Percentiles rank a stretch among this genome's conserved stretches.
phyloP scores from a whole-genome alignment of 2,113 vertebrate species.

The Ochotona curzoniae region DNA sequence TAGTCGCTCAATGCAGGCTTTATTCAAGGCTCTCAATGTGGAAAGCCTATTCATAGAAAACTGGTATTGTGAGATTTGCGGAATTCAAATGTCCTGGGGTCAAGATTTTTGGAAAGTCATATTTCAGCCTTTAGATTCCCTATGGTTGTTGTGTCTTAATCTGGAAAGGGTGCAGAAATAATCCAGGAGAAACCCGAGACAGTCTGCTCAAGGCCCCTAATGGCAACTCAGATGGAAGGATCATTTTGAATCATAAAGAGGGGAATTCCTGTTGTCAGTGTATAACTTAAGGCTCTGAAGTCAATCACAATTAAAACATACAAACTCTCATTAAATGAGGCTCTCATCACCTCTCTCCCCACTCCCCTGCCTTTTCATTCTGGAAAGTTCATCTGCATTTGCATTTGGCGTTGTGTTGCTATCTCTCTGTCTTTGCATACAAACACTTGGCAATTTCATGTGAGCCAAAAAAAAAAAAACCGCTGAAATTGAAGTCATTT shows the following conservation, averaged over 20 bases:
- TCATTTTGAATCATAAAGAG: constrained; percentile 47
- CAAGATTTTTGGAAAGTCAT: constrained; percentile 62
- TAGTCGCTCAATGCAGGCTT: not conserved
- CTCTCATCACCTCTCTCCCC: no score
- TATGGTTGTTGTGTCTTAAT: constrained; percentile 27
- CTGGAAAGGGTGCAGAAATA: constrained; percentile 40
- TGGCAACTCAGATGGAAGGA: constrained; percentile 33
- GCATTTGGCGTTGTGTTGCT: not conserved
- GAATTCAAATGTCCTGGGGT: constrained; percentile 80
- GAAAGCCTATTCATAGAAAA: constrained; percentile 63
- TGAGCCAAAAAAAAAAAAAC: not conserved
- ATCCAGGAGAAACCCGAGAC: constrained; percentile 31
- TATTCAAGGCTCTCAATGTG: constrained; percentile 56
- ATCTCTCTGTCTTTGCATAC: not conserved
- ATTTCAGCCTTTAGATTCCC: constrained; percentile 60
- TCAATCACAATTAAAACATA: not conserved
- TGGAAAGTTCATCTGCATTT: constrained; percentile 17
- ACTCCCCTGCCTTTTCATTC: not conserved
- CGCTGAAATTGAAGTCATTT: constrained; percentile 39
- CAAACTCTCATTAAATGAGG: not conserved
- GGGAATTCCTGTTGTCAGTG: constrained; percentile 35
- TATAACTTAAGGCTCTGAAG: constrained; percentile 25
- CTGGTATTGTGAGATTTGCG: constrained; percentile 69
- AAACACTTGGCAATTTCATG: not conserved
- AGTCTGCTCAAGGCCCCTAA: not conserved